Conservation (phyloP, 1,140 invertebrate species). For the Hyles vespertilio region DNA sequence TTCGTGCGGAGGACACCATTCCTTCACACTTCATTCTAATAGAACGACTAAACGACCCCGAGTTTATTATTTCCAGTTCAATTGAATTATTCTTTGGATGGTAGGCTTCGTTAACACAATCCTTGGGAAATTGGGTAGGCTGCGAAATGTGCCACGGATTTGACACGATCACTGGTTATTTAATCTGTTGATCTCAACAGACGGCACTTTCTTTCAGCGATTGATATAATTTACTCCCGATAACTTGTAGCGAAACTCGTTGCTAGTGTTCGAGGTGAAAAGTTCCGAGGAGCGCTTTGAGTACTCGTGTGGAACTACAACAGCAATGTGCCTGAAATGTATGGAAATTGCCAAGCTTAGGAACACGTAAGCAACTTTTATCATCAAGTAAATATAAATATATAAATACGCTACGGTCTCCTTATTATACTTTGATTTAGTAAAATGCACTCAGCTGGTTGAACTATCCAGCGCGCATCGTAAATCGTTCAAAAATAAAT, state of each 20-base stretch:
- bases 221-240: not conserved
- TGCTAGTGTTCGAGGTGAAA: not conserved
- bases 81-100: constrained; percentile 33
- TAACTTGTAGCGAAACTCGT: not conserved
- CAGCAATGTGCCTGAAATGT: too few relatives aligned
- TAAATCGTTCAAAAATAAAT: too few relatives aligned
- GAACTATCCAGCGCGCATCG: too few relatives aligned
- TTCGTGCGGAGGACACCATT: constrained; percentile 37
- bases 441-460: too few relatives aligned
- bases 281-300: not conserved
- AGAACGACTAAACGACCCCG: constrained; percentile 35
- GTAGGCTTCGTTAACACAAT: constrained; percentile 22
- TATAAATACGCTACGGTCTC: too few relatives aligned
- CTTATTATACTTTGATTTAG: too few relatives aligned
- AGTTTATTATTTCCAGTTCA: constrained; percentile 53
- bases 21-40: constrained; percentile 40
- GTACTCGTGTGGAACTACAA: too few relatives aligned
- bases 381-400: too few relatives aligned
- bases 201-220: not conserved
- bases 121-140: not conserved
- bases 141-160: not conserved
- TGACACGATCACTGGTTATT: not conserved
- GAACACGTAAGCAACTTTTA: too few relatives aligned
- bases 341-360: too few relatives aligned
- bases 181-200: not conserved